Conservation (phyloP, 2,888 invertebrate genomes). For the Cenopis cana region DNA sequence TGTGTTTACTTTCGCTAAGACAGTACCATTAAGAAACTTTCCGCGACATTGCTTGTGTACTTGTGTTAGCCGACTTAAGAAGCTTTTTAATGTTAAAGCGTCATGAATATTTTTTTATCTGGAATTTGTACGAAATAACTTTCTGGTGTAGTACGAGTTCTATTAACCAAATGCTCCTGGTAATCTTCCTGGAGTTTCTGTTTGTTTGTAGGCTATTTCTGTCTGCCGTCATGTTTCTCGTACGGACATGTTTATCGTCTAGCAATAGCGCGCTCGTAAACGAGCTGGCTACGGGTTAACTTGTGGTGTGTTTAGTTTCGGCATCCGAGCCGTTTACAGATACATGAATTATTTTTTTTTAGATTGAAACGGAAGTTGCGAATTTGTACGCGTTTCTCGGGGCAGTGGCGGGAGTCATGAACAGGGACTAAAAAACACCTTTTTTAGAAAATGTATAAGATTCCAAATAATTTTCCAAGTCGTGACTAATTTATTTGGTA, state of each 20-base stretch:
- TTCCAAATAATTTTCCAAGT: too few species aligned
- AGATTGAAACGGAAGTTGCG: slow-evolving; percentile 28
- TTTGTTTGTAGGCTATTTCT: slow-evolving; percentile 74
- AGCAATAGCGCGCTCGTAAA: slow-evolving; percentile 70
- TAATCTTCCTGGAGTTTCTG: slow-evolving; percentile 51
- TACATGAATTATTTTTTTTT: slow-evolving; percentile 37
- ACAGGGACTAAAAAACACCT: not conserved
- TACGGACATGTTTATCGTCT: slow-evolving; percentile 74
- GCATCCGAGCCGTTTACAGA: slow-evolving; percentile 50
- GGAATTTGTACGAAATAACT: not conserved
- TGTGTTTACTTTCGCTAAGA: too few species aligned
- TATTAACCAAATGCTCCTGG: not conserved
- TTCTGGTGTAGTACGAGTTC: not conserved
- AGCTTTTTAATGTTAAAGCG: not conserved
- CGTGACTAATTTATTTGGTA: too few species aligned
- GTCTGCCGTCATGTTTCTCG: slow-evolving; percentile 66
- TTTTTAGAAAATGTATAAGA: not conserved
- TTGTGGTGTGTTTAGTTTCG: slow-evolving; percentile 64
- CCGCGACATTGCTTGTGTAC: too few species aligned
- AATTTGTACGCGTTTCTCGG: slow-evolving; percentile 15
- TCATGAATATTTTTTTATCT: not conserved
- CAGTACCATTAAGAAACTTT: too few species aligned
- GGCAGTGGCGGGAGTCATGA: not conserved
- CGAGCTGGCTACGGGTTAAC: slow-evolving; percentile 62
- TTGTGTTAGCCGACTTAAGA: too few species aligned